Percentiles rank a stretch among this genome's conserved stretches.
Conservation (phyloP, 2,797 vertebrate genomes). For the Pseudomugil gertrudae region DNA sequence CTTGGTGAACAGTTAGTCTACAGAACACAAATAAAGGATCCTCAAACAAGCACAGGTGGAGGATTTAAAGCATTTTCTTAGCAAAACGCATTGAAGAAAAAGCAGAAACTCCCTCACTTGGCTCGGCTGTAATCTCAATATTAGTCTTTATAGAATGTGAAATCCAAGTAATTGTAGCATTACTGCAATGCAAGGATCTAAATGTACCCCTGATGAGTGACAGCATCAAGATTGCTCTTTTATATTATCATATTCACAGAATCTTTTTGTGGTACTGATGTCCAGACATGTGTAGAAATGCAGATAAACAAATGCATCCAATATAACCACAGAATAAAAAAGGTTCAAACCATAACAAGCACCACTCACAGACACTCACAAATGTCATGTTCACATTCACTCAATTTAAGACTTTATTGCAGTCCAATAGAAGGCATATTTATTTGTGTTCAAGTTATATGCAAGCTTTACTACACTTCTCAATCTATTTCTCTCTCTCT, state of each 20-base stretch:
- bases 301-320: conserved; percentile 11
- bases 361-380: conserved; percentile 33
- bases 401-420: not conserved
- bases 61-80: conserved; percentile 2
- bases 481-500: conserved; percentile 18
- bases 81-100: conserved; percentile 4
- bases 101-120: conserved; percentile 24
- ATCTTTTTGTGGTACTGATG: conserved; percentile 8
- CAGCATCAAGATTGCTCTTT: too few species aligned
- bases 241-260: conserved; percentile 4
- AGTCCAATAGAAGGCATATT: not conserved
- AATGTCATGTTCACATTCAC: conserved; percentile 20
- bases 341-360: conserved; percentile 14
- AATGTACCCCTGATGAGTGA: too few species aligned
- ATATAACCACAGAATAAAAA: conserved; percentile 27
- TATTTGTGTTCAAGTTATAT: not conserved
- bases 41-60: conserved; percentile 19
- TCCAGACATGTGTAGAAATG: conserved; percentile 31
- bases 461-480: conserved; percentile 9
- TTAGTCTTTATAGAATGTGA: conserved; percentile 5
- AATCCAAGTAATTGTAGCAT: not conserved
- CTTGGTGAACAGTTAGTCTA: conserved; percentile 42
- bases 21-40: conserved; percentile 15
- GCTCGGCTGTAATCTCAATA: conserved; percentile 21
- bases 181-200: not conserved